Conservation (phyloP, 2,113 vertebrate species). For the Hoplias malabaricus region DNA sequence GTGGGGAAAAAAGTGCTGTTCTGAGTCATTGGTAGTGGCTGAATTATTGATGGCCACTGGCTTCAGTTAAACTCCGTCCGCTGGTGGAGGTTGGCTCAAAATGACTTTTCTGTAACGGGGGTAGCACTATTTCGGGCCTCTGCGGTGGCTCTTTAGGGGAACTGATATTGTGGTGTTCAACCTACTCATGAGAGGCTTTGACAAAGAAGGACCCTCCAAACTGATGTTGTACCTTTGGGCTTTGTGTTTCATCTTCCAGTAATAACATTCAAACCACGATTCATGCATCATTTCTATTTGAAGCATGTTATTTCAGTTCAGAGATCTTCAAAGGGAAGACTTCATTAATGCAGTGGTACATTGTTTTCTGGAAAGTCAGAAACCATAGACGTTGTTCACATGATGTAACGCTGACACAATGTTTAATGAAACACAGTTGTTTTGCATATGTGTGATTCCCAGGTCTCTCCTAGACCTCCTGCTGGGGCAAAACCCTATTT, state of each 20-base stretch:
- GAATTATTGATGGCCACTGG: constrained; percentile 38
- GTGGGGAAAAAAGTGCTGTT: not conserved
- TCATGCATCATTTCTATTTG: not conserved
- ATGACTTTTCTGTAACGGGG: not conserved
- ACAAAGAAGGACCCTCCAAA: not conserved
- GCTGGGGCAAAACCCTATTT: not conserved
- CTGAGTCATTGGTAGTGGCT: constrained; percentile 7
- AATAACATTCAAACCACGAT: not conserved
- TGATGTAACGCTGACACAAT: too few species aligned
- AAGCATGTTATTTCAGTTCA: not conserved
- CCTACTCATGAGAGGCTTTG: not conserved
- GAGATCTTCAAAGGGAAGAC: too few species aligned
- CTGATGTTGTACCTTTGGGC: not conserved
- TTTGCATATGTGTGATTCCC: not conserved
- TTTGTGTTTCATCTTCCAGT: not conserved
- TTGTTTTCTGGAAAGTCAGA: too few species aligned
- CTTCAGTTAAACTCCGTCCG: not conserved
- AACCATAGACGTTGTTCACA: too few species aligned
- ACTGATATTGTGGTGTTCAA: not conserved
- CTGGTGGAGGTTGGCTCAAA: not conserved
- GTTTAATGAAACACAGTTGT: not conserved
- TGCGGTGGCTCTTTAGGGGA: not conserved
- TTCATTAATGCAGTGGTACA: too few species aligned
- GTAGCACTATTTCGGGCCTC: not conserved
- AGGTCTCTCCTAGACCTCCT: not conserved